Conservation (phyloP, 1,140 invertebrate genomes). For the Drosophila murphyi region DNA sequence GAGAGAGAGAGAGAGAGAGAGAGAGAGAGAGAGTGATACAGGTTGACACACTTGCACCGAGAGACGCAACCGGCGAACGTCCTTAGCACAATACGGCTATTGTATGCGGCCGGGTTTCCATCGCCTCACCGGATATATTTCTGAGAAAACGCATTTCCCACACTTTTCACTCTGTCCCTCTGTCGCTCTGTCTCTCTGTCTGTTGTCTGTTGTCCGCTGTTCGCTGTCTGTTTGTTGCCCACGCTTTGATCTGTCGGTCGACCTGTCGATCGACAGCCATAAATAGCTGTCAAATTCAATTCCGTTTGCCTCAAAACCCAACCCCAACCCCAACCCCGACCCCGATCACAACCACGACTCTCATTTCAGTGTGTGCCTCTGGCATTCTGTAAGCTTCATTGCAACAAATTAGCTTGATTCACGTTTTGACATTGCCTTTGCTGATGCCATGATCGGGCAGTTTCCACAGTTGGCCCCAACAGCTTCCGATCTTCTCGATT, state of each 20-base stretch:
- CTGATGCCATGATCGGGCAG: constrained; percentile 49
- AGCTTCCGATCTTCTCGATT: constrained; percentile 32
- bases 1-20: constrained; percentile 1
- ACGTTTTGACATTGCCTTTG: constrained; percentile 47
- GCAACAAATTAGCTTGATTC: constrained; percentile 76
- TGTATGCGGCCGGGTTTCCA: constrained; percentile 39
- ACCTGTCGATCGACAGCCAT: constrained; percentile 64
- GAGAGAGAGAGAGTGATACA: constrained; percentile 9
- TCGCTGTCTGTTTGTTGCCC: constrained; percentile 26
- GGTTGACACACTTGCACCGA: constrained; percentile 47
- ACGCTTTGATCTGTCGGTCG: constrained; percentile 39
- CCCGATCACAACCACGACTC: no score
- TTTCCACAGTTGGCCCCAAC: constrained; percentile 31
- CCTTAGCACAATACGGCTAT: constrained; percentile 65
- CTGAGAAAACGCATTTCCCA: constrained; percentile 71
- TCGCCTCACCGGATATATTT: constrained; percentile 64
- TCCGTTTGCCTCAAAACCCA: constrained; percentile 38
- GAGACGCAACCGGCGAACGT: constrained; percentile 46
- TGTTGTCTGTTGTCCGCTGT: neutral
- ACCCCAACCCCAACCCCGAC: neutral
- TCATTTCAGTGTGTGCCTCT: neutral
- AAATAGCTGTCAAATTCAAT: constrained; percentile 74
- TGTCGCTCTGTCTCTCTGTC: constrained; percentile 5
- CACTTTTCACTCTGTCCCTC: constrained; percentile 63
- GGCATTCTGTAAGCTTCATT: constrained; percentile 64